A percentile compares a stretch with the other conserved stretches of the same genome.
Conservation (phyloP, 2,797 vertebrate genomes). For the Aplochiton taeniatus region DNA sequence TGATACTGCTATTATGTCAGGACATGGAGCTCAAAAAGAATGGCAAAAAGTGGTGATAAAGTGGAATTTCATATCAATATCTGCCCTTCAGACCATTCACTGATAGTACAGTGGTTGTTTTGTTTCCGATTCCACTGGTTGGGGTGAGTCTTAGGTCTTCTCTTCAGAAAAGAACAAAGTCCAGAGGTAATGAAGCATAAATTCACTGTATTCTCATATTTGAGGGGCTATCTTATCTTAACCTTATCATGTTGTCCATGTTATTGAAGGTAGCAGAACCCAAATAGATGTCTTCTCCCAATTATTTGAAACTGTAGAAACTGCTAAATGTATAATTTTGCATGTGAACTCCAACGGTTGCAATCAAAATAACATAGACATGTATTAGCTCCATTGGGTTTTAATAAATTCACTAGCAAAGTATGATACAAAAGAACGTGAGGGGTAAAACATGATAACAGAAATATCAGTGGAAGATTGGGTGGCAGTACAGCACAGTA, state of each 20-base stretch:
- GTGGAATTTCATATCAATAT: not conserved
- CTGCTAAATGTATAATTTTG: too few relatives aligned
- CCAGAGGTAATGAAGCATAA: constrained; percentile 31
- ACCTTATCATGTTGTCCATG: constrained; percentile 1
- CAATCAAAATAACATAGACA: too few relatives aligned
- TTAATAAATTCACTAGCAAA: too few relatives aligned
- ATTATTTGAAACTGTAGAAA: not conserved
- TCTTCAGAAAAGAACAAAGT: constrained; percentile 67
- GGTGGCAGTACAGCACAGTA: too few relatives aligned
- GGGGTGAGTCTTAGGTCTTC: constrained; percentile 18
- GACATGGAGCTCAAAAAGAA: too few relatives aligned
- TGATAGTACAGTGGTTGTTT: not conserved
- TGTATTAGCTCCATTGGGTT: too few relatives aligned
- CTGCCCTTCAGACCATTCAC: not conserved
- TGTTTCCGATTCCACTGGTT: not conserved
- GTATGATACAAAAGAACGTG: too few relatives aligned
- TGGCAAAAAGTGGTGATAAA: too few relatives aligned
- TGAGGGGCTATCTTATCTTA: constrained; percentile 55
- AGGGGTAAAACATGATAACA: too few relatives aligned
- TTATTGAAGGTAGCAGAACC: constrained; percentile 26
- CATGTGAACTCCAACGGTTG: too few relatives aligned
- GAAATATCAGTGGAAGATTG: too few relatives aligned
- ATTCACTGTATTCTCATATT: constrained; percentile 16
- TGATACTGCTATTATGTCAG: too few relatives aligned
- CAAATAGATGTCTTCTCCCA: not conserved